Evolutionary conservation across 2,888 invertebrate genomes (phyloP), one percentile per base, ranked within the genome.

Genomic region (Scelioninae gen. 1): DNA sequence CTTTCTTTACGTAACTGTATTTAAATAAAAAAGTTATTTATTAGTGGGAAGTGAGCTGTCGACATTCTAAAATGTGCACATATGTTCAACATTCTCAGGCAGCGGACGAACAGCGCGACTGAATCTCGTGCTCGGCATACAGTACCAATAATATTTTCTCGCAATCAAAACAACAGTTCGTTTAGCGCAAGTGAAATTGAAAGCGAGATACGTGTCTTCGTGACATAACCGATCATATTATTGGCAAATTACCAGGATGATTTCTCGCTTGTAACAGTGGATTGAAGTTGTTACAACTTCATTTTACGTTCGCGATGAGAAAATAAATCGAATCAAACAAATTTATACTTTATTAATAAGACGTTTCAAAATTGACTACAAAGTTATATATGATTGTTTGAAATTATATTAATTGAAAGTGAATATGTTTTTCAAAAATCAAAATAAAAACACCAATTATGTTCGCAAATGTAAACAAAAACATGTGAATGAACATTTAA

Each of bases 181-280:
- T 74, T 79, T 66, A 68, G 63, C 68, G 53, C 74, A 56, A 74
- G 74, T 80, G 80, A 80, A 80, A 80, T 80, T 80, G 80, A 74
- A 74, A 74, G 80, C 62, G 40, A 47, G 60, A 80, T 80, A 80
- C 74, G 80, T 63, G 69, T 63, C 63, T 63, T 63, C 63, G 69
- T 80, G 80, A 80, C 75, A 75, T 69, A 80, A 80, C 69, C 75
- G 62, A 74, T 80, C 80, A 63, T 68, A 68, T 74, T 80, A 80
- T 80, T 80, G 74, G 74, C 68, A 68, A 80, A 80, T 80, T 66
- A 63, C 80, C 74, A 34, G 56, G 62, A 65, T 60, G 74, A 80
- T 80, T 78, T 62, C 62, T 51, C 58, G 65, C 71, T 51, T 34
- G 43, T 53, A 47, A 51, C 43, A 47, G 56, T n/a, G 13, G 11